Percentiles rank a stretch among this genome's conserved stretches.
Evolutionary conservation across 2,888 invertebrate species (phyloP).

Genomic region (Luperina testacea): DNA sequence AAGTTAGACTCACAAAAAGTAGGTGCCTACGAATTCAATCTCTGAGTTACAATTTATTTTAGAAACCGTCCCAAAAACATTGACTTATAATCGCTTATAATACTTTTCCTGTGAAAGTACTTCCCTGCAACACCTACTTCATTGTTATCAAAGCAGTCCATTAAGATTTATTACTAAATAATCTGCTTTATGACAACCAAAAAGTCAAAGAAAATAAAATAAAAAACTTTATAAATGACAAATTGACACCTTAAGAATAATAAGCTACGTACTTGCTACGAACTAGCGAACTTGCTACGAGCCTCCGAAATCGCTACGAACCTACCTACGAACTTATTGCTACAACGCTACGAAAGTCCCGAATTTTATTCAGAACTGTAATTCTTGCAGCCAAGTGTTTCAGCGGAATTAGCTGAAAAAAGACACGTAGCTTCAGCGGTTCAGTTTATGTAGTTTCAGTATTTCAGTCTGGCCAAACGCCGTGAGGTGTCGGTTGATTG

Average conservation of each 20-base stretch:
- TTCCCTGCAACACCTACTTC: background rate
- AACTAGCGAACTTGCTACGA: constrained; percentile 18
- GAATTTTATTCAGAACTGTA: constrained; percentile 43
- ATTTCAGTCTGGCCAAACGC: constrained; percentile 22
- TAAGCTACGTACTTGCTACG: constrained; percentile 18
- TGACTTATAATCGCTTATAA: no score
- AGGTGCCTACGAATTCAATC: background rate
- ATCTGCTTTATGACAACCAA: no score
- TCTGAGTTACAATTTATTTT: background rate
- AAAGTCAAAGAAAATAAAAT: background rate
- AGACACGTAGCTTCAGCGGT: constrained; percentile 19
- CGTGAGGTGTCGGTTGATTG: constrained; percentile 1
- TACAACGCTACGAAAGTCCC: constrained; percentile 9
- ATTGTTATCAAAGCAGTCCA: background rate
- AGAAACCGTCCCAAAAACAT: background rate
- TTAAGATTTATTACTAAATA: background rate
- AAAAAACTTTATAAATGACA: background rate
- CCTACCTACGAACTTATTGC: constrained; percentile 10
- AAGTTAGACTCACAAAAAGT: background rate
- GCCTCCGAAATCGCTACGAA: constrained; percentile 1
- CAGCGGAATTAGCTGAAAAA: constrained; percentile 36
- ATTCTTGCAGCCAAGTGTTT: constrained; percentile 36
- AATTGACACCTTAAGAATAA: constrained; percentile 13
- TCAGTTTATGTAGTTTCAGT: constrained; percentile 42
- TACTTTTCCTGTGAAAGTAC: no score